Evolutionary conservation across 2,113 vertebrate species (phyloP).

Genomic region (Solenodon paradoxus): DNA sequence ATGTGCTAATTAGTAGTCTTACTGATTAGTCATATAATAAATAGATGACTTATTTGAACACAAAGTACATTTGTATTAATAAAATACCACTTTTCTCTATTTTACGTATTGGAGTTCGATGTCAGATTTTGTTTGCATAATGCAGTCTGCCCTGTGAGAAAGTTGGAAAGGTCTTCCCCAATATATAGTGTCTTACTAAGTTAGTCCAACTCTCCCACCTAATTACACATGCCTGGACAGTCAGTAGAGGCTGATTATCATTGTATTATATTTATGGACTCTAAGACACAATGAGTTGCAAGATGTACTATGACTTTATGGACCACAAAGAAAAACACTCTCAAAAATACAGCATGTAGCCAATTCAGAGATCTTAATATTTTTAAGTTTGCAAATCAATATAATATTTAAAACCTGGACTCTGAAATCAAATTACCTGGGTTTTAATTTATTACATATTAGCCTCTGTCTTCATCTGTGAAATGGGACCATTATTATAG

Average conservation of each 20-base stretch:
- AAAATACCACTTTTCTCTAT: slow-evolving; percentile 11
- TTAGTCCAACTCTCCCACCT: neutral
- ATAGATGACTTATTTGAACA: neutral
- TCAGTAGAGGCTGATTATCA: slow-evolving; percentile 14
- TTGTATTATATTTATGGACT: slow-evolving; percentile 34
- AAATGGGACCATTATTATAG: neutral
- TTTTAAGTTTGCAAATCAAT: neutral
- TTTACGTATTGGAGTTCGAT: slow-evolving; percentile 36
- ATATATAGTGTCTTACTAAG: slow-evolving; percentile 42
- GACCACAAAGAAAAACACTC: neutral
- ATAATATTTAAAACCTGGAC: neutral
- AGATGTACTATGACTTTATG: slow-evolving; percentile 22
- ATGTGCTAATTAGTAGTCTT: neutral
- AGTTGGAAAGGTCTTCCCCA: slow-evolving; percentile 48
- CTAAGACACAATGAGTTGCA: neutral
- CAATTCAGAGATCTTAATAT: neutral
- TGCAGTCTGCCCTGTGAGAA: slow-evolving; percentile 36
- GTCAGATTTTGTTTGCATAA: slow-evolving; percentile 68
- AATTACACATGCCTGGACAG: slow-evolving; percentile 16
- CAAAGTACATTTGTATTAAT: slow-evolving; percentile 25
- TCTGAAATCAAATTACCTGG: neutral
- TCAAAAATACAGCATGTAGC: neutral
- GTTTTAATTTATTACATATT: neutral
- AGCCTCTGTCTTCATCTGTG: neutral
- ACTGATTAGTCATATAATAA: slow-evolving; percentile 11